Percentiles rank a stretch among this genome's conserved stretches.
Conservation (phyloP, 2,113 vertebrate species). For the Campylomormyrus tamandua region DNA sequence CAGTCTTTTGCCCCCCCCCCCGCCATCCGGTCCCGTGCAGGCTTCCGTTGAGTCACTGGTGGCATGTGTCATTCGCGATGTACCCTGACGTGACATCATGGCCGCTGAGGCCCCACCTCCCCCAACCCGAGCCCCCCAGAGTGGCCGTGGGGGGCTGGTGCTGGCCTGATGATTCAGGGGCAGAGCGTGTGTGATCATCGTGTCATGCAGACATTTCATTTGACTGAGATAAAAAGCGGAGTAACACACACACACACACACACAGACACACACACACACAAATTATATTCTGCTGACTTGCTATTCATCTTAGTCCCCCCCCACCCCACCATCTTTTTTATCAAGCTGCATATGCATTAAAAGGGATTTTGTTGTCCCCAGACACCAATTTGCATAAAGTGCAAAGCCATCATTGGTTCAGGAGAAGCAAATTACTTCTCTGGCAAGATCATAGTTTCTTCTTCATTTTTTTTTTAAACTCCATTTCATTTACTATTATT, state of each 20-base stretch:
- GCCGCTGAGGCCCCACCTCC: neutral
- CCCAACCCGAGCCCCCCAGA: neutral
- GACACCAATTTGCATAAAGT: constrained; percentile 99
- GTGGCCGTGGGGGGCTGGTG: neutral
- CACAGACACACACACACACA: neutral
- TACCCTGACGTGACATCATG: neutral
- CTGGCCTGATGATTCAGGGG: neutral
- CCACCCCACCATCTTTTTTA: constrained; percentile 61
- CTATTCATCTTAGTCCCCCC: constrained; percentile 68
- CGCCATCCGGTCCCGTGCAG: constrained; percentile 53
- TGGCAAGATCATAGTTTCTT: constrained; percentile 84
- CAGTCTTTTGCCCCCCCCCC: constrained; percentile 48
- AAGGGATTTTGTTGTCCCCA: constrained; percentile 97
- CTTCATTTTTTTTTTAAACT: constrained; percentile 57
- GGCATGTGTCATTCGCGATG: neutral
- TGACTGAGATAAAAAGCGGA: constrained; percentile 72
- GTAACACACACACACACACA: constrained; percentile 36
- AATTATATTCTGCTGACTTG: constrained; percentile 70
- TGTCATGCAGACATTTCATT: constrained; percentile 34
- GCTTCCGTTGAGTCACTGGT: neutral
- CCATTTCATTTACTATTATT: constrained; percentile 58
- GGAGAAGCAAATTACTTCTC: constrained; percentile 98
- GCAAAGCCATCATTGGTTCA: constrained; percentile 95
- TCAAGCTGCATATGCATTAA: constrained; percentile 97
- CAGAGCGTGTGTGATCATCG: neutral